phyloP scores from a whole-genome alignment of 2,888 invertebrate species.

The Nasonovia ribisnigri region DNA sequence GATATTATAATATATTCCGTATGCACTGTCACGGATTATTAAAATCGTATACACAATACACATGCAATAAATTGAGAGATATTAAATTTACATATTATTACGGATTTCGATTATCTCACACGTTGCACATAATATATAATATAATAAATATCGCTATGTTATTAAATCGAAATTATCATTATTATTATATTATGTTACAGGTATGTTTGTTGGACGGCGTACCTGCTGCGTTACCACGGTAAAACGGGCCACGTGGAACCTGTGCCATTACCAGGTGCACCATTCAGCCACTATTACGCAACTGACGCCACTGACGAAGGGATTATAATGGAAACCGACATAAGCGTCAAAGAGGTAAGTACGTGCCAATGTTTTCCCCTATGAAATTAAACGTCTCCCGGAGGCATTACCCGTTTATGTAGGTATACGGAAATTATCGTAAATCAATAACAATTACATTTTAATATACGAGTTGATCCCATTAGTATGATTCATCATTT shows the following conservation, averaged over 20 bases:
- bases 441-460: neutral
- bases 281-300: conserved; percentile 84
- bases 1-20: neutral
- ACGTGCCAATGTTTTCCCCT: neutral
- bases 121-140: neutral
- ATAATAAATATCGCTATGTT: neutral
- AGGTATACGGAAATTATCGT: neutral
- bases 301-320: conserved; percentile 85
- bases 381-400: neutral
- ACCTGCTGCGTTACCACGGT: conserved; percentile 74
- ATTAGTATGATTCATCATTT: neutral
- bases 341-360: conserved; percentile 80
- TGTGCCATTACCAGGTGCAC: conserved; percentile 79
- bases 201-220: conserved; percentile 81
- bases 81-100: neutral
- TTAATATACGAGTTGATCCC: neutral
- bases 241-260: conserved; percentile 76
- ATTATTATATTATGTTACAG: conserved; percentile 68
- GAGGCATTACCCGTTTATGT: neutral
- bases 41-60: neutral
- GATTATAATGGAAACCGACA: conserved; percentile 83
- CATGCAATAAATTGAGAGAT: neutral
- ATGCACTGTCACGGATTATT: neutral
- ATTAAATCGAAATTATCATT: conserved; percentile 30
- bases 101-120: neutral